Percentiles rank a stretch among this genome's conserved stretches.
These are phyloP conservation scores for Scolopax bukidnonensis DNA, from an alignment of 2,797 vertebrate species.

Conservation along the genomic window DNA sequence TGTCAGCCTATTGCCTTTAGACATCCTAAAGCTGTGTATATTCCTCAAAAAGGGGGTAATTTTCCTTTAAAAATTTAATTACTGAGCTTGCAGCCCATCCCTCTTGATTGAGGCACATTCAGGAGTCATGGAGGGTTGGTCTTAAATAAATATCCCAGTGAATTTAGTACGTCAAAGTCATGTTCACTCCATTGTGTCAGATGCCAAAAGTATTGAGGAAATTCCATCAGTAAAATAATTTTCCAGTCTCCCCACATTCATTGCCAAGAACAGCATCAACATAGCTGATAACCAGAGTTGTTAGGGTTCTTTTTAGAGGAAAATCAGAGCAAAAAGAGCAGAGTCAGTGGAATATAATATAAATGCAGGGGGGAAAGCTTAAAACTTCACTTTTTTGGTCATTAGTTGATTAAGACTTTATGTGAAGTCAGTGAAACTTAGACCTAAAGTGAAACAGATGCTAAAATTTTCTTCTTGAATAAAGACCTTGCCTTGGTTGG, in stretches of 20 bases:
- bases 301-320: neutral
- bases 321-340: neutral
- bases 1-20: neutral
- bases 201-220: constrained; percentile 65
- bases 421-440: neutral
- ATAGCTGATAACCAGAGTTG: neutral
- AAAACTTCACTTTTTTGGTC: neutral
- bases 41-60: neutral
- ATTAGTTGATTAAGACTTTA: neutral
- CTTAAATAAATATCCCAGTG: constrained; percentile 50
- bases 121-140: constrained; percentile 33
- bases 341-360: neutral
- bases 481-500: neutral
- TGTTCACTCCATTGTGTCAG: constrained; percentile 32
- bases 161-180: constrained; percentile 45
- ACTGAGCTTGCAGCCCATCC: neutral
- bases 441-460: neutral
- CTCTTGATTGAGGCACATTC: neutral
- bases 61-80: neutral
- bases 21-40: neutral
- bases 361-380: neutral
- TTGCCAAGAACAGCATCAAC: constrained; percentile 19
- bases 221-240: constrained; percentile 19
- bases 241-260: neutral
- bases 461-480: neutral